Base-by-base conservation (phyloP, 2,113 vertebrate species). In the Prolemur simus region DNA sequence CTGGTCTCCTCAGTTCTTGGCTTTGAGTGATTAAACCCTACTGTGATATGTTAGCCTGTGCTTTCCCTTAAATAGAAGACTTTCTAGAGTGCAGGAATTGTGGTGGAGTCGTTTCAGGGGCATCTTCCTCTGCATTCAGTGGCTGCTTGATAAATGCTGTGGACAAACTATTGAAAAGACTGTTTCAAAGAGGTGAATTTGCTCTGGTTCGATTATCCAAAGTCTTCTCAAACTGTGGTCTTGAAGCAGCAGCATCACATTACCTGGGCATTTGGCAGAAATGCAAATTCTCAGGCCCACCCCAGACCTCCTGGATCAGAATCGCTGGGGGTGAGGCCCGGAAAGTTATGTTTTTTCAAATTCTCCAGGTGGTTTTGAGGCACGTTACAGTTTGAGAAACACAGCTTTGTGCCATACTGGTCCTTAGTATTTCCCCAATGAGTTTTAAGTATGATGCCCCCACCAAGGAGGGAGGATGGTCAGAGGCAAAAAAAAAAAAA, bases 1-100 rank as follows among this genome's bases (percentile, higher is more conserved):
- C 58, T 49, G n/a, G 42, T 68, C 10, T 27, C 52, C 39, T 56
- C 3, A 10, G 37, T 39, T 15, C 77, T 91, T 49, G 52, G 27
- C 83, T 81, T 23, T 81, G 42, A n/a, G 29, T 7, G 23, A 29
- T 6, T 73, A 32, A 3, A 27, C 27, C 37, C 54, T 64, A 39
- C 34, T 64, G 20, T 6, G 20, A 5, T 20, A 42, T 2, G 21
- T 1, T 58, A 45, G 58, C 29, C 25, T 86, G 29, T 32, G 71
- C 13, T 94, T 56, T 63, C 80, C 88, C 10, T 87, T 47, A 68
- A 71, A 80, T 6, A 81, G 85, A 87, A 94, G 52, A 66, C 4
- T 60, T 76, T 76, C 52, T 56, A 18, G 64, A 63, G 2, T 23
- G 29, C 13, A 49, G 64, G 64, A 63, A 56, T 27, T 34, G 2